Evolutionary conservation across 2,797 vertebrate species (phyloP), one percentile per base, ranked within the genome.

Genomic region (Pangasius larnaudii): DNA sequence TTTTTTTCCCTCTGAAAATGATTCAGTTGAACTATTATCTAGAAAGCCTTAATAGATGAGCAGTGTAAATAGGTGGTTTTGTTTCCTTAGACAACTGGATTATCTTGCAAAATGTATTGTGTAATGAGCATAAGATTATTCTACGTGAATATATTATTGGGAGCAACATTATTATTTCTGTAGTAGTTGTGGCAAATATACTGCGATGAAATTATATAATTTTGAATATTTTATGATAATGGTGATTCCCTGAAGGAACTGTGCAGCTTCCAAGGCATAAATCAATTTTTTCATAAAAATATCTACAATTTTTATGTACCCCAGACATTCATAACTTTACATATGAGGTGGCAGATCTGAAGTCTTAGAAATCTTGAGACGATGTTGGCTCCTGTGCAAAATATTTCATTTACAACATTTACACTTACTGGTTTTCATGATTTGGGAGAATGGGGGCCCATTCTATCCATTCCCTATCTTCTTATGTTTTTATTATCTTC

Each of bases 401-500:
- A 83, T 83, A 7, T 36, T 83, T 83, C 86, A 36, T 74, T 83
- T 2, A 75, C 19, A 81, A 7, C 39, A 27, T 88, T 85, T 72
- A 72, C 58, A 51, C 46, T 88, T 2, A 80, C 33, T 81, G 56
- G 67, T 72, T 85, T 88, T 59, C 7, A 49, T 51, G 51, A 61
- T n/a, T 88, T 80, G 42, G 77, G 78, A 72, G 36, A 71, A 72
- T 79, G 75, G 75, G 49, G 19, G 10, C 14, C 74, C 11, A 58
- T 80, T 36, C 53, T 81, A 16, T 49, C n/a, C 6, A 74, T 81
- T n/a, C 89, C 90, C 6, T 90, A 90, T 53, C 58, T 90, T 42
- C 22, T 89, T 30, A 88, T 91, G 80, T 87, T 91, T 91, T 36
- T 78, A 14, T 61, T 92, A 0, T 90, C 93, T 9, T 79, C 92